These are phyloP conservation scores for Gambelia wislizenii DNA, from an alignment of 2,797 vertebrate genomes.

Conservation along the genomic window DNA sequence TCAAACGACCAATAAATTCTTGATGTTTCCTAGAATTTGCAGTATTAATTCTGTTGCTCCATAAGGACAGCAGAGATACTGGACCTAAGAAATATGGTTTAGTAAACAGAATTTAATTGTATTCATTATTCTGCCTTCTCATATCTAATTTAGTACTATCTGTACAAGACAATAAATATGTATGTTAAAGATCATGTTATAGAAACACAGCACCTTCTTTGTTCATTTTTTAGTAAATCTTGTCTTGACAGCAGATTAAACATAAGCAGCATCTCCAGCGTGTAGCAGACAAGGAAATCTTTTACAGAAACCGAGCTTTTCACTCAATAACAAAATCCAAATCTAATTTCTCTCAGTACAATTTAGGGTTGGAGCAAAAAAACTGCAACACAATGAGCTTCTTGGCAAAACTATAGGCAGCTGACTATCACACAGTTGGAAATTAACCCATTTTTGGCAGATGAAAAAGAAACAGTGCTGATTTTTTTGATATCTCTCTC, in stretches of 20 bases:
- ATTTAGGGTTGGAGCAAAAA: background rate
- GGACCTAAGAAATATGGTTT: constrained; percentile 83
- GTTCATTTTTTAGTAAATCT: background rate
- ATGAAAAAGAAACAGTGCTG: background rate
- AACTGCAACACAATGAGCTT: background rate
- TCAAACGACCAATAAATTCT: constrained; percentile 92
- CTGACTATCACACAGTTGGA: background rate
- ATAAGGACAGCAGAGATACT: constrained; percentile 92
- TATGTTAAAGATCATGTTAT: background rate
- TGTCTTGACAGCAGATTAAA: background rate
- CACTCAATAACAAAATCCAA: background rate
- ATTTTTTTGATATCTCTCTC: background rate
- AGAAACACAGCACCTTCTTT: background rate
- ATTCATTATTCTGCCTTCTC: constrained; percentile 15
- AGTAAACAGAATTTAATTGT: constrained; percentile 31
- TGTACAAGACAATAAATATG: background rate
- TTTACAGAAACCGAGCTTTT: background rate
- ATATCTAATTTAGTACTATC: background rate
- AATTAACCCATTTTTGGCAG: no score
- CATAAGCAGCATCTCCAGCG: background rate
- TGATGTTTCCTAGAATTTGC: constrained; percentile 97
- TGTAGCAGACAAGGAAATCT: background rate
- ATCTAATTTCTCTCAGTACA: background rate
- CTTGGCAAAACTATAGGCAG: background rate
- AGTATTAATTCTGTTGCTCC: constrained; percentile 95